Conservation (phyloP, 2,888 invertebrate genomes). For the Mesorhabditis belari region DNA sequence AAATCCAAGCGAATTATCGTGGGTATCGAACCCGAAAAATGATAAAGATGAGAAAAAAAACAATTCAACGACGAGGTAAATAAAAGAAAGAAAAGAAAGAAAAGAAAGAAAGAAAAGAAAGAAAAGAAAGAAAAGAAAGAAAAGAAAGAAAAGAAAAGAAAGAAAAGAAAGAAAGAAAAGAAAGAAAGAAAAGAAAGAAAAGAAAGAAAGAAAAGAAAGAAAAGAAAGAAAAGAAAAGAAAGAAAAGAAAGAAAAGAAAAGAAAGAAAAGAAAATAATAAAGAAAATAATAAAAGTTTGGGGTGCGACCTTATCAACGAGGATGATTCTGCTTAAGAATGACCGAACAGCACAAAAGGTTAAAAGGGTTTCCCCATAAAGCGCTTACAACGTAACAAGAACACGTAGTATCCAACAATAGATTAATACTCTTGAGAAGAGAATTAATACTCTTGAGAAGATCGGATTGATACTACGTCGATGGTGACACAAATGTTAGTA, state of each 20-base stretch:
- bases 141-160: background rate
- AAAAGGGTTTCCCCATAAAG: no score
- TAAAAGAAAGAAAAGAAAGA: background rate
- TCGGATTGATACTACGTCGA: no score
- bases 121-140: background rate
- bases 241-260: background rate
- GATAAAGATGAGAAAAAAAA: no score
- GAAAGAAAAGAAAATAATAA: background rate
- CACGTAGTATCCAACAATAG: no score
- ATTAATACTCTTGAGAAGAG: no score
- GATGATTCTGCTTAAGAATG: no score
- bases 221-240: constrained; percentile 1
- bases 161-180: background rate
- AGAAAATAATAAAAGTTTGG: background rate
- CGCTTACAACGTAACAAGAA: no score
- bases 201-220: constrained; percentile 3
- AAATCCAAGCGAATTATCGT: constrained; percentile 9
- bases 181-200: background rate
- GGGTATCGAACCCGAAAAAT: constrained; percentile 10
- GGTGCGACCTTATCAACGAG: no score
- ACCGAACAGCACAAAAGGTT: no score
- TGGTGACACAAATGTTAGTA: no score
- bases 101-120: background rate
- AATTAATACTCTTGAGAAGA: no score
- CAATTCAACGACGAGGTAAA: no score